Conservation (phyloP, 2,113 vertebrate genomes). For the Pitta sordida region DNA sequence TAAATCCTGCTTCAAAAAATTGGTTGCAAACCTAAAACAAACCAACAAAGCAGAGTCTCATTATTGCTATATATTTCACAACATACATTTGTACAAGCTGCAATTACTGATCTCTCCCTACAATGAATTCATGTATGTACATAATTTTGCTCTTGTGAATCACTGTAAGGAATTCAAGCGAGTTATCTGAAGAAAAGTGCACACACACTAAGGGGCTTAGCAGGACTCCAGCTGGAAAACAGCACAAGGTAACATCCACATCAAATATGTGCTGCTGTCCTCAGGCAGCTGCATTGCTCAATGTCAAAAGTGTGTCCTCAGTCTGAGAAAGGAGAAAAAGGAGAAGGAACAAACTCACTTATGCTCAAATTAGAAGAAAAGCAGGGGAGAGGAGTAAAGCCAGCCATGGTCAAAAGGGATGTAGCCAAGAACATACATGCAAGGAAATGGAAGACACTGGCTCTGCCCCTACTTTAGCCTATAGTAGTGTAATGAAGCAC, state of each 20-base stretch:
- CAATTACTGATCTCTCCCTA: background rate
- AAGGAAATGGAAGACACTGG: background rate
- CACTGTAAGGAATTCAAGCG: fast-evolving
- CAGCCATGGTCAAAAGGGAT: background rate
- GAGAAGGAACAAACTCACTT: background rate
- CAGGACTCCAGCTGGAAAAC: background rate
- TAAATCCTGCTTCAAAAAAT: constrained; percentile 89
- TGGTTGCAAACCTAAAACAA: constrained; percentile 79
- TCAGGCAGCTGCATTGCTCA: background rate
- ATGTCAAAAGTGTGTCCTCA: background rate
- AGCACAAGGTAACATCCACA: background rate
- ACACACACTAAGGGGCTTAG: background rate
- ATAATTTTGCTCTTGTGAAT: background rate
- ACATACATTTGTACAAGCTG: background rate
- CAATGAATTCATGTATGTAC: background rate
- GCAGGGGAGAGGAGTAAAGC: background rate
- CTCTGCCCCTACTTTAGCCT: background rate
- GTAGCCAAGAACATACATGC: background rate
- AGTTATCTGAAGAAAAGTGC: background rate
- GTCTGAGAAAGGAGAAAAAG: background rate
- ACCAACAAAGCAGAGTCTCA: background rate
- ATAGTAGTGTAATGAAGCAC: background rate
- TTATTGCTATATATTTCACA: background rate
- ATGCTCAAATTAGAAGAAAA: background rate
- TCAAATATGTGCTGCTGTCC: background rate